These are phyloP conservation scores for Lipophrys pholis DNA, from an alignment of 2,113 vertebrate genomes.

Conservation along the genomic window DNA sequence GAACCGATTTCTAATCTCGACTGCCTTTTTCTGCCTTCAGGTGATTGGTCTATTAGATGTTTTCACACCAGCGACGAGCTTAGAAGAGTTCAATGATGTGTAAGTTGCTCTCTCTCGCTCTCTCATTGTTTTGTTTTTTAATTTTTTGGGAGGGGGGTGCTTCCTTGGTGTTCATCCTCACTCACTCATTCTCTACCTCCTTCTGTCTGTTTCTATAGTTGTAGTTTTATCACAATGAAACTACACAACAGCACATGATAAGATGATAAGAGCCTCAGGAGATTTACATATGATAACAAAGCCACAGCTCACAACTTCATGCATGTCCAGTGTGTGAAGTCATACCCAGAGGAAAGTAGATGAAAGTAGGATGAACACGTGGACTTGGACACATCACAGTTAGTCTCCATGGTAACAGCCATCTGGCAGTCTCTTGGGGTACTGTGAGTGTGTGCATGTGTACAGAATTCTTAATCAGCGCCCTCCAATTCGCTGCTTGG, in stretches of 20 bases:
- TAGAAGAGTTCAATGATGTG: conserved; percentile 98
- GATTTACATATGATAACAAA: background rate
- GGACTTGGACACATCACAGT: conserved; percentile 49
- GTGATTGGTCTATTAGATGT: conserved; percentile 97
- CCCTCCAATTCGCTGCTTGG: conserved; percentile 51
- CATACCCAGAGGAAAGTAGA: conserved; percentile 30
- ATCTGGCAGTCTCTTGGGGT: conserved; percentile 48
- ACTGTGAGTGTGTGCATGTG: conserved; percentile 19
- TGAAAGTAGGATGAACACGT: conserved; percentile 57
- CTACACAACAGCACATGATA: background rate
- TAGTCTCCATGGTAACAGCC: conserved; percentile 79
- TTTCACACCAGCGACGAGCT: conserved; percentile 91
- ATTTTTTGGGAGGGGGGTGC: too few relatives aligned
- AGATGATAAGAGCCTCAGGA: too few relatives aligned
- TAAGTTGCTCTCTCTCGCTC: conserved; percentile 82
- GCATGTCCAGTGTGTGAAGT: conserved; percentile 22
- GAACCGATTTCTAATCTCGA: conserved; percentile 1
- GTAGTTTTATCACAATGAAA: conserved; percentile 8
- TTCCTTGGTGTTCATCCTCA: background rate
- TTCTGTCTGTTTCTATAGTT: background rate
- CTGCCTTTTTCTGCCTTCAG: conserved; percentile 71
- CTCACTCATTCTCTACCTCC: conserved; percentile 2
- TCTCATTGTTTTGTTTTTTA: background rate
- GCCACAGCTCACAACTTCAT: conserved; percentile 10
- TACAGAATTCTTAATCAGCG: conserved; percentile 50